A percentile compares a stretch with the other conserved stretches of the same genome.
Conservation (phyloP, 1,140 invertebrate genomes). For the Drosophila mayri region DNA sequence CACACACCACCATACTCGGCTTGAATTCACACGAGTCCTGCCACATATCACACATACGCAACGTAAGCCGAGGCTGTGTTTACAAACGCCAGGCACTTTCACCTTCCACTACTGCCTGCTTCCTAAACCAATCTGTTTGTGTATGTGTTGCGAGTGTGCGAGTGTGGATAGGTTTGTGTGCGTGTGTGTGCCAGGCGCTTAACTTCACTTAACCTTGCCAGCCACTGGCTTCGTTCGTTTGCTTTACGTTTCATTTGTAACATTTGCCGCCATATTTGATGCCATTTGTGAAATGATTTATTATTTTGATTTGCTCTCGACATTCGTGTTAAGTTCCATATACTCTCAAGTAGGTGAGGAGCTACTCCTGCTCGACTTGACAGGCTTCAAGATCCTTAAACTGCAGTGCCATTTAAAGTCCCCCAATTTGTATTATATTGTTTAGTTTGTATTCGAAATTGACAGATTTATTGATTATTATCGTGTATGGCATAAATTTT, state of each 20-base stretch:
- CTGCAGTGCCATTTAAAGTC: constrained; percentile 10
- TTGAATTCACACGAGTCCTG: constrained; percentile 10
- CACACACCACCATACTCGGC: constrained; percentile 2
- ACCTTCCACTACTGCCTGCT: constrained; percentile 58
- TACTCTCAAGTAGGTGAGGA: constrained; percentile 21
- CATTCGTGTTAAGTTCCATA: constrained; percentile 58
- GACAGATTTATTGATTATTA: constrained; percentile 4
- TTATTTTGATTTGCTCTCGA: constrained; percentile 83
- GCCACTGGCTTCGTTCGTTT: constrained; percentile 70
- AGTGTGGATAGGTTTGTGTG: constrained; percentile 42
- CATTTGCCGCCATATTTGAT: constrained; percentile 84
- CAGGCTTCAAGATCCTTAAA: constrained; percentile 13
- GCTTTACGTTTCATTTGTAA: constrained; percentile 84
- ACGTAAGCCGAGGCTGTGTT: constrained; percentile 55
- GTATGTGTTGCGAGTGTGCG: constrained; percentile 35
- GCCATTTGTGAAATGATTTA: constrained; percentile 83
- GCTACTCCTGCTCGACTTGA: constrained; percentile 32
- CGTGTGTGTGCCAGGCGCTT: constrained; percentile 61
- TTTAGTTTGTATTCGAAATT: background rate
- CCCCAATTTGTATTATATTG: constrained; percentile 9
- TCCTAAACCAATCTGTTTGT: constrained; percentile 11
- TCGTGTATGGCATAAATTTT: background rate
- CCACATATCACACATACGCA: constrained; percentile 65
- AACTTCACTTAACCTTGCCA: constrained; percentile 81
- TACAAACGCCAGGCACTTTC: constrained; percentile 68